Evolutionary conservation across 2,888 invertebrate genomes (phyloP).

Genomic region (Himalopsyche anomala): DNA sequence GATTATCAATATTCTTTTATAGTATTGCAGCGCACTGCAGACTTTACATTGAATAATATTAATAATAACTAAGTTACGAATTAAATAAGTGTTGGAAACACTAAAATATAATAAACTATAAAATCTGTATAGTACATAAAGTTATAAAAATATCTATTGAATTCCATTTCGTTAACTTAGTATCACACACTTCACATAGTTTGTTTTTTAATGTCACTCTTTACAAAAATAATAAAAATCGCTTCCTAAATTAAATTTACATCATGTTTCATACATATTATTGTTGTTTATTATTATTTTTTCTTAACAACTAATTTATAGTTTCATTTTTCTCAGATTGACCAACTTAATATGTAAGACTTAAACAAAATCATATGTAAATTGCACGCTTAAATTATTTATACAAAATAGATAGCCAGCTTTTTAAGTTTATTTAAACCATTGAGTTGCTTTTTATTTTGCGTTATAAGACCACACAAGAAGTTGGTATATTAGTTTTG

Average conservation of each 20-base stretch:
- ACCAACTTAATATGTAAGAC: background rate
- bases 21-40: constrained; percentile 30
- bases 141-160: constrained; percentile 60
- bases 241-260: constrained; percentile 52
- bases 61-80: constrained; percentile 4
- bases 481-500: too few relatives aligned
- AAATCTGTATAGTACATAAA: constrained; percentile 59
- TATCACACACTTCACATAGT: constrained; percentile 65
- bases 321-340: constrained; percentile 6
- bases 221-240: constrained; percentile 51
- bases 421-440: too few relatives aligned
- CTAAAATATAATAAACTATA: constrained; percentile 53
- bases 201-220: constrained; percentile 53
- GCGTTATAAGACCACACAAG: too few relatives aligned
- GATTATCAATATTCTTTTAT: constrained; percentile 23
- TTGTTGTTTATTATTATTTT: background rate
- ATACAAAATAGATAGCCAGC: background rate
- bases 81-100: constrained; percentile 23
- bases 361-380: background rate
- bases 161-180: constrained; percentile 64
- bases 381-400: constrained; percentile 6
- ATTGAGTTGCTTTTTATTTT: too few relatives aligned
- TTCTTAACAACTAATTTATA: background rate
- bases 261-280: constrained; percentile 53
- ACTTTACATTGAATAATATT: background rate